Conservation (phyloP, 37 sponge, comb jelly and placozoan genomes). For the Amphimedon queenslandica region DNA sequence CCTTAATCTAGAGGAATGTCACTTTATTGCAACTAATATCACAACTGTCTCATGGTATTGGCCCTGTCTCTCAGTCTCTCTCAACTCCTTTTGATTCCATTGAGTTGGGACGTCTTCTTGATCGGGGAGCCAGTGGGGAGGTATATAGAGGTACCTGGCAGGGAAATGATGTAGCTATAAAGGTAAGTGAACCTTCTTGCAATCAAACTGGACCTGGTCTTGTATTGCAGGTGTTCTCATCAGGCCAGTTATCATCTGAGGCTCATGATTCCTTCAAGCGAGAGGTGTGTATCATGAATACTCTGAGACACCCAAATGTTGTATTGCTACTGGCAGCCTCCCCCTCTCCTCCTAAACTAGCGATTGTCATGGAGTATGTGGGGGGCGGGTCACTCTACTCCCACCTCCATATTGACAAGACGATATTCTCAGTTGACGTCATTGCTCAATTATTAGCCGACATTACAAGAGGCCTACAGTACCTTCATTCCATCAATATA, state of each 20-base stretch:
- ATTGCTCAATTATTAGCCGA: conserved; percentile 28
- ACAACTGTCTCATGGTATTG: background rate
- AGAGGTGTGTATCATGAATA: conserved; percentile 82
- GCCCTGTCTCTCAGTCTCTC: background rate
- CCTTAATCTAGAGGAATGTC: background rate
- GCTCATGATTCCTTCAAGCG: conserved; percentile 54
- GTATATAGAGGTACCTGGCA: conserved; percentile 68
- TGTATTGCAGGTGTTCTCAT: conserved; percentile 37
- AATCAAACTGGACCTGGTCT: no score
- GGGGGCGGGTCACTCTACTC: conserved; percentile 54
- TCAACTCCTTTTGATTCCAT: conserved; percentile 9
- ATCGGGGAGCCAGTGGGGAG: conserved; percentile 82
- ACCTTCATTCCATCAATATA: conserved; percentile 83
- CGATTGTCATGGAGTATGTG: conserved; percentile 84
- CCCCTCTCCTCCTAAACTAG: conserved; percentile 65
- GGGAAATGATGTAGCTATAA: conserved; percentile 69
- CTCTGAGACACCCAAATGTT: conserved; percentile 80
- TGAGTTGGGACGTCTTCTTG: conserved; percentile 38
- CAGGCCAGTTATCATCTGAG: conserved; percentile 39
- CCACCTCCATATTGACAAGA: conserved; percentile 40
- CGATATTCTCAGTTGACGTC: conserved; percentile 10
- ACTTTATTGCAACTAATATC: background rate
- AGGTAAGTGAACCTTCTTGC: conserved; percentile 43
- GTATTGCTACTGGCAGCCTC: conserved; percentile 86
- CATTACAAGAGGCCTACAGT: conserved; percentile 71